Conservation (phyloP, 1,140 invertebrate species). For the Pseudomyrmex flavicornis region DNA sequence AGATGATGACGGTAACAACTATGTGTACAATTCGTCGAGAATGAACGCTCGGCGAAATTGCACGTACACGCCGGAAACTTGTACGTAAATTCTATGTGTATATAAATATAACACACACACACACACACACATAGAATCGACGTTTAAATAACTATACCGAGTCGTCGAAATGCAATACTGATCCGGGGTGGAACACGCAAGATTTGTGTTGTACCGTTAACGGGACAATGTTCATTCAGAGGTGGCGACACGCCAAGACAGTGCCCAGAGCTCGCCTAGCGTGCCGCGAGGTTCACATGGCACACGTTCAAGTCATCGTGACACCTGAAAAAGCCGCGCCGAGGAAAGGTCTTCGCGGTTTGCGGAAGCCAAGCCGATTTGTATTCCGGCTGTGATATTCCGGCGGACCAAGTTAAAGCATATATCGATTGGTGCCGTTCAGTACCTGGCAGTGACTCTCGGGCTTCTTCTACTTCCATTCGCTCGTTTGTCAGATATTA, state of each 20-base stretch:
- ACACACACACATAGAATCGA: too few relatives aligned
- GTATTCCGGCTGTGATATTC: slow-evolving; percentile 43
- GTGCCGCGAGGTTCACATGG: slow-evolving; percentile 8
- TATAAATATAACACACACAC: too few relatives aligned
- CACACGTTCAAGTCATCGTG: slow-evolving; percentile 15
- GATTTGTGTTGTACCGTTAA: not conserved
- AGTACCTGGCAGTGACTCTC: slow-evolving; percentile 78
- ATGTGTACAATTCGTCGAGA: slow-evolving; percentile 17
- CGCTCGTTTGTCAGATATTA: slow-evolving; percentile 31
- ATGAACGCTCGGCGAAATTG: not conserved
- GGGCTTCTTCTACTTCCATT: slow-evolving; percentile 70
- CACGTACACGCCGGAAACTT: not conserved
- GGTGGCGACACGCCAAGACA: not conserved
- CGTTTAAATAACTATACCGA: too few relatives aligned
- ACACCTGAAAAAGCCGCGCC: too few relatives aligned
- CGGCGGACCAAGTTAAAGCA: slow-evolving; percentile 49
- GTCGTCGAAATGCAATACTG: too few relatives aligned
- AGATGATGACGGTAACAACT: slow-evolving; percentile 2
- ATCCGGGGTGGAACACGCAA: slow-evolving; percentile 13
- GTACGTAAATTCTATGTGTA: too few relatives aligned
- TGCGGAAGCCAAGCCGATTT: slow-evolving; percentile 24
- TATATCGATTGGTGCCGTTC: slow-evolving; percentile 82
- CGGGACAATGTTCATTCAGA: not conserved
- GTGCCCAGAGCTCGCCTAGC: not conserved
- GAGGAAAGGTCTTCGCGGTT: slow-evolving; percentile 1